Base-by-base conservation (phyloP, 2,113 vertebrate species). In the Phylloscopus trochiloides region DNA sequence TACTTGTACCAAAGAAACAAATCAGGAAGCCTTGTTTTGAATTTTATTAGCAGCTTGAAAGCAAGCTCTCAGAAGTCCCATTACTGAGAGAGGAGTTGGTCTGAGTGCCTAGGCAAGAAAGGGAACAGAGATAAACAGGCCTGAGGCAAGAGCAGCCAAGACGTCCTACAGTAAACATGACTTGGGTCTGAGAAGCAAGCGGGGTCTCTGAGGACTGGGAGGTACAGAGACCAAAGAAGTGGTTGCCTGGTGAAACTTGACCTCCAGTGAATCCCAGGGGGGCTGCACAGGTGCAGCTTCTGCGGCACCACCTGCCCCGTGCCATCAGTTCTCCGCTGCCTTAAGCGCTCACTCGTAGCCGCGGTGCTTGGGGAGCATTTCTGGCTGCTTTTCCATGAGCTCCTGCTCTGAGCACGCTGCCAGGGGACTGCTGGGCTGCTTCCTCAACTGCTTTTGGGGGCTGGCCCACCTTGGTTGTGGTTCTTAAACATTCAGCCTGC, bases 31-130 rank as follows among this genome's bases (percentile, higher is more conserved):
- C 88, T 94, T 77, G 40, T 67, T 90, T 80, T 88, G 82, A 95
- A 95, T 88, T 92, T 86, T 71, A 89, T 89, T 86, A 84, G 67
- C 32, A 76, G 63, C 12, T 92, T 93, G 75, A 88, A 96, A 92
- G 62, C 16, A 90, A 71, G 58, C 55, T 95, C 90, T 94, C 74
- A 14, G 7, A 90, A 85, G 84, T 54, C 76, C 83, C 54, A 47
- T 96, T 95, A 87, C 65, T 32, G 59, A 57, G 71, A 36, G 66
- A 59, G 34, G 25, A 72, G n/a, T 63, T 6, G 2, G 21, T 43
- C 10, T 0, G 3, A 51, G 28, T 77, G 59, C 67, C 52, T 36
- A 22, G 74, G 63, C 14, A 8, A 70, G 71, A 47, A 82, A 57
- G 12, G 24, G 59, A 85, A 7, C 14, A 13, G 34, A 77, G 66